phyloP scores from a whole-genome alignment of 1,140 invertebrate genomes.

The Macrosteles quadrilineatus region DNA sequence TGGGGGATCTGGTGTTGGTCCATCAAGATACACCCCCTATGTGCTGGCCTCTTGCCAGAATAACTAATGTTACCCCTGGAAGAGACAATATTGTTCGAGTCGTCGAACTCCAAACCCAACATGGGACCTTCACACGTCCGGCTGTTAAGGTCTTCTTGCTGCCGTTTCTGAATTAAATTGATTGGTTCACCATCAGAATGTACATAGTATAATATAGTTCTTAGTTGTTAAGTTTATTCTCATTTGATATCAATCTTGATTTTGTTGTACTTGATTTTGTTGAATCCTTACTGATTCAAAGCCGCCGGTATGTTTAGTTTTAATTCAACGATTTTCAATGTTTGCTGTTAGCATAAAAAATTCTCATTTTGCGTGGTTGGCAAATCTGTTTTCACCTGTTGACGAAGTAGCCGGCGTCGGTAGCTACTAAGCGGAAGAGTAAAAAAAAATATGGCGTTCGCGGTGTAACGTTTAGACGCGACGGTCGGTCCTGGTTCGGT shows the following conservation, averaged over 20 bases:
- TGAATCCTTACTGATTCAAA: background rate
- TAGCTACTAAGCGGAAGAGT: too few relatives aligned
- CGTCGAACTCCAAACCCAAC: background rate
- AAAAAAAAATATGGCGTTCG: too few relatives aligned
- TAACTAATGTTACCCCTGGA: background rate
- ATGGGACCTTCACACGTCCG: background rate
- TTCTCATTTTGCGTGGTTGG: too few relatives aligned
- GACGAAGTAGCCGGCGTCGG: too few relatives aligned
- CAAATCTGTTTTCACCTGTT: too few relatives aligned
- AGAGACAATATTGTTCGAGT: background rate
- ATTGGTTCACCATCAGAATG: too few relatives aligned
- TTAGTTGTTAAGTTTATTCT: background rate
- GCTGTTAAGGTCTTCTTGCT: background rate
- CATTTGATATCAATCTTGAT: background rate
- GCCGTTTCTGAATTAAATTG: too few relatives aligned
- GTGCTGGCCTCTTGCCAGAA: background rate
- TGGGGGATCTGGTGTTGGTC: conserved; percentile 36
- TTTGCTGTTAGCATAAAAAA: too few relatives aligned
- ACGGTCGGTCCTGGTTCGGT: too few relatives aligned
- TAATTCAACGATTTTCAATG: too few relatives aligned
- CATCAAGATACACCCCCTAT: background rate
- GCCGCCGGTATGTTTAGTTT: background rate
- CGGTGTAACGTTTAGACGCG: too few relatives aligned
- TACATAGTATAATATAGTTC: background rate
- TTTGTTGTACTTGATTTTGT: background rate